Conservation (phyloP, 92 coral and sea anemone genomes). For the Montipora capitata region DNA sequence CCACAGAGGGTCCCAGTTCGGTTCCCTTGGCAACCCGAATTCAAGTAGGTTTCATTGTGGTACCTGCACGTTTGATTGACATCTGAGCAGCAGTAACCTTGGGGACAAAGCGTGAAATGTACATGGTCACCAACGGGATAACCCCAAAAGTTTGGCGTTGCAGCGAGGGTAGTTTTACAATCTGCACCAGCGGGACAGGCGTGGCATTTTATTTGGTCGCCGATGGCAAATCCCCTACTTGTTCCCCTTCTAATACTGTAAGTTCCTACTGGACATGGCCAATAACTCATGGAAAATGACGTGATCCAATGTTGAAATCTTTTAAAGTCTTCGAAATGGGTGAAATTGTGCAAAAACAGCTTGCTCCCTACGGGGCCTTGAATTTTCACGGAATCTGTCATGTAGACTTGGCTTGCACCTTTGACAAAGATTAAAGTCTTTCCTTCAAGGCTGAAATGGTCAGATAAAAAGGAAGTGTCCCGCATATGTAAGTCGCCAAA, state of each 20-base stretch:
- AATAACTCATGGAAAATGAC: constrained; percentile 21
- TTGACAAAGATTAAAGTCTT: constrained; percentile 6
- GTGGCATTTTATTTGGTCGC: constrained; percentile 8
- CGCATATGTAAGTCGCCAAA: neutral
- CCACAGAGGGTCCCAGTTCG: constrained; percentile 63
- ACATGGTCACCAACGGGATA: constrained; percentile 28
- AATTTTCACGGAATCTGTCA: constrained; percentile 28
- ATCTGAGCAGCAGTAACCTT: constrained; percentile 49
- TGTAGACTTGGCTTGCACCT: constrained; percentile 13
- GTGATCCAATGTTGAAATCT: neutral
- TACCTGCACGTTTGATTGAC: constrained; percentile 29
- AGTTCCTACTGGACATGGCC: constrained; percentile 29
- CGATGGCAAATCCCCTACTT: constrained; percentile 16
- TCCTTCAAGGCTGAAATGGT: neutral
- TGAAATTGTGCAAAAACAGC: constrained; percentile 27
- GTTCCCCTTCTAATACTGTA: constrained; percentile 50
- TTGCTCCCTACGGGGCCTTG: constrained; percentile 15
- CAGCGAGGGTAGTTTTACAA: constrained; percentile 39
- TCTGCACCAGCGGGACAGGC: constrained; percentile 53
- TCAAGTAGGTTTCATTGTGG: constrained; percentile 8
- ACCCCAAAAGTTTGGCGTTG: constrained; percentile 64
- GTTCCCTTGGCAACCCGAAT: constrained; percentile 67
- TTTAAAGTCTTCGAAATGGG: neutral
- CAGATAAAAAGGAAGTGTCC: constrained; percentile 35
- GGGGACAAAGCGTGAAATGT: constrained; percentile 46